Evolutionary conservation across 2,113 vertebrate species (phyloP).

Genomic region (human): DNA sequence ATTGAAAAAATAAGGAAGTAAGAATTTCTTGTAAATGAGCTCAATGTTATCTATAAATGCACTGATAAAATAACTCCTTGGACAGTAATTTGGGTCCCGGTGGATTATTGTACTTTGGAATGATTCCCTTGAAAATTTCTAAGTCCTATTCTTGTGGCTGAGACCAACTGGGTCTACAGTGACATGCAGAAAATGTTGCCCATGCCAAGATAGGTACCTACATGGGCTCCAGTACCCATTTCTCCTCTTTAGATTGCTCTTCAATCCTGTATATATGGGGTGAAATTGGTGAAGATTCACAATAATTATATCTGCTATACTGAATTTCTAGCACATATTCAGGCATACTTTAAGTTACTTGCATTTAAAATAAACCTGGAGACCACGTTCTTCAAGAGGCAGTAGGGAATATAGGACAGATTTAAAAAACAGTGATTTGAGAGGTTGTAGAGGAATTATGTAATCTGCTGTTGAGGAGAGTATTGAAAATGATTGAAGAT

Average conservation of each 20-base stretch:
- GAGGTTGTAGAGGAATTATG: background rate
- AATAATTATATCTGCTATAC: background rate
- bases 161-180: background rate
- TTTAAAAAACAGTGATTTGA: background rate
- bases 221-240: no score
- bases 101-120: background rate
- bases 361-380: background rate
- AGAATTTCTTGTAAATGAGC: background rate
- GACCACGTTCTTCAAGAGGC: background rate
- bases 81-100: background rate
- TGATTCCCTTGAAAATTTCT: background rate
- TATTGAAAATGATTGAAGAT: background rate
- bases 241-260: background rate
- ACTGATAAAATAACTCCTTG: background rate
- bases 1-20: background rate
- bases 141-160: background rate
- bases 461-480: background rate
- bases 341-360: background rate
- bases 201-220: background rate
- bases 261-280: no score
- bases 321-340: background rate
- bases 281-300: background rate
- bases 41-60: background rate
- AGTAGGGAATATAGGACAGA: background rate
- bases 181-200: background rate